A percentile compares a stretch with the other conserved stretches of the same genome.
Evolutionary conservation across 2,113 vertebrate genomes (phyloP).

Genomic region (Macroglossus sobrinus): DNA sequence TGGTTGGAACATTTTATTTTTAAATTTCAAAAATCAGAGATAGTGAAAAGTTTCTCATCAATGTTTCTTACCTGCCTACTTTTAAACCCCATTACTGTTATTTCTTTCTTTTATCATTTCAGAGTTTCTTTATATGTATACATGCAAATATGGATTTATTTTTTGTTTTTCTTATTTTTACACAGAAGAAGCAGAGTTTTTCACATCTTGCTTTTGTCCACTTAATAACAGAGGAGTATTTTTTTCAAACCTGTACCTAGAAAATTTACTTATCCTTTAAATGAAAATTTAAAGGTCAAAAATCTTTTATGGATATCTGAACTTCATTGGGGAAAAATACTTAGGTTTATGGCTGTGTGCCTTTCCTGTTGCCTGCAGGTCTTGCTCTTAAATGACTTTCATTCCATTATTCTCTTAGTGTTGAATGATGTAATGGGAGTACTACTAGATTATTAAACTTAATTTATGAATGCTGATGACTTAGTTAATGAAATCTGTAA

Average conservation of each 20-base stretch:
- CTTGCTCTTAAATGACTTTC: not conserved
- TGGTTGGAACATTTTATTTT: not conserved
- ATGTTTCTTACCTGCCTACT: not conserved
- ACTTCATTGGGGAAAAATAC: not conserved
- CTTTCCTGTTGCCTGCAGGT: not conserved
- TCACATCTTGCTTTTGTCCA: not conserved
- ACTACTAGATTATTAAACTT: not conserved
- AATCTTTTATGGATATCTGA: not conserved
- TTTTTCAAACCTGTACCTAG: not conserved
- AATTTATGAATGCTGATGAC: constrained; percentile 7
- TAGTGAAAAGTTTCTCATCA: not conserved
- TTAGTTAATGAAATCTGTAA: not conserved
- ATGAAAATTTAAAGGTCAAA: not conserved
- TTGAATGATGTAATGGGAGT: not conserved
- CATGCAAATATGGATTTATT: not conserved
- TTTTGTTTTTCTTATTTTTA: not conserved
- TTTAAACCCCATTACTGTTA: not conserved
- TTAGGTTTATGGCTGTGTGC: not conserved
- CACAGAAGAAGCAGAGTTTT: not conserved
- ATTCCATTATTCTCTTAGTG: not conserved
- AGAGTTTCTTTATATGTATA: not conserved
- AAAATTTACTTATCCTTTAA: not conserved
- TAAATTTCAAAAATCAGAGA: not conserved
- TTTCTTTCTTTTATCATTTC: not conserved
- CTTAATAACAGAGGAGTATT: not conserved